These are phyloP conservation scores for Dromiciops gliroides DNA, from an alignment of 2,113 vertebrate species.

Conservation along the genomic window DNA sequence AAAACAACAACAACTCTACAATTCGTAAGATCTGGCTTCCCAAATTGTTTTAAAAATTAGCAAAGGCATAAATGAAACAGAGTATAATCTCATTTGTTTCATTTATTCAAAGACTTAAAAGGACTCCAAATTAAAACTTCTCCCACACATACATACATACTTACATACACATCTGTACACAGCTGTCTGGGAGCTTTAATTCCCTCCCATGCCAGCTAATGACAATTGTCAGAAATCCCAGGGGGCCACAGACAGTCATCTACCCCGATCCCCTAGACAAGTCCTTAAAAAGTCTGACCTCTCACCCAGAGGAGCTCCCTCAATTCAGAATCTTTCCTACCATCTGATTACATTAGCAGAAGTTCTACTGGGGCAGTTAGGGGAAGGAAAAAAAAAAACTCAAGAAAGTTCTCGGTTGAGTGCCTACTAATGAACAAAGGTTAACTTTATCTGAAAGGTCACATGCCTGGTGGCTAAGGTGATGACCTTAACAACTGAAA, in stretches of 20 bases:
- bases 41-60: conserved; percentile 26
- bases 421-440: conserved; percentile 94
- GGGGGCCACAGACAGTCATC: conserved; percentile 32
- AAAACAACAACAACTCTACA: neutral
- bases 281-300: conserved; percentile 76
- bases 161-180: conserved; percentile 41
- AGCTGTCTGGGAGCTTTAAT: conserved; percentile 50
- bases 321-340: conserved; percentile 75
- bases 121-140: neutral
- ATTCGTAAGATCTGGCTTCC: neutral
- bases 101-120: conserved; percentile 23
- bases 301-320: conserved; percentile 80
- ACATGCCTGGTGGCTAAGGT: conserved; percentile 94
- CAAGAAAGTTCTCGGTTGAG: conserved; percentile 91
- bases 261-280: conserved; percentile 45
- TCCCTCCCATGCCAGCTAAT: neutral
- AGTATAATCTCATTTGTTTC: conserved; percentile 64
- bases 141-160: neutral
- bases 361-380: conserved; percentile 85
- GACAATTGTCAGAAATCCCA: conserved; percentile 34
- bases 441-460: conserved; percentile 97
- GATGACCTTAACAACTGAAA: conserved; percentile 93
- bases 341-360: conserved; percentile 88
- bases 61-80: conserved; percentile 51
- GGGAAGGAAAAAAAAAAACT: conserved; percentile 77